A percentile compares a stretch with the other conserved stretches of the same genome.
phyloP scores from a whole-genome alignment of 2,888 invertebrate genomes.

The Temnothorax rugatulus region DNA sequence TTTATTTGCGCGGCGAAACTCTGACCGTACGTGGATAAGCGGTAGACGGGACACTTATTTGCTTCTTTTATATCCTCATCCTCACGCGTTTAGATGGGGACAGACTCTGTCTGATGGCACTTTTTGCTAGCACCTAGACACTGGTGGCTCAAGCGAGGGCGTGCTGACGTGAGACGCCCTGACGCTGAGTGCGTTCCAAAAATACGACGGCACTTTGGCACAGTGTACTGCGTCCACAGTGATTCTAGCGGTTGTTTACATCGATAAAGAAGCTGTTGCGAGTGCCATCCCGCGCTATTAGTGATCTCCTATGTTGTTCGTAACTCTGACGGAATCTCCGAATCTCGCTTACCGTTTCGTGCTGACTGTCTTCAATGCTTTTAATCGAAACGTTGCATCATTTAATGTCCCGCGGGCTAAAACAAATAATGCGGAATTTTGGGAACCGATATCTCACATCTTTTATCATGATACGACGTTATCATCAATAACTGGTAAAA shows the following conservation, averaged over 20 bases:
- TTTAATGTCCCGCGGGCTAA: not conserved
- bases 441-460: not conserved
- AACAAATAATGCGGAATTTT: not conserved
- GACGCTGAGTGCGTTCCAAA: conserved; percentile 82
- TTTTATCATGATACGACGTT: not conserved
- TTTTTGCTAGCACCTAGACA: conserved; percentile 66
- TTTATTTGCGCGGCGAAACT: not conserved
- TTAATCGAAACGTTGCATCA: conserved; percentile 14
- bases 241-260: conserved; percentile 83
- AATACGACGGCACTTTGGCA: conserved; percentile 83
- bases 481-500: too few species aligned
- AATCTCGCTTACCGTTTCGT: conserved; percentile 6
- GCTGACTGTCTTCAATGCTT: not conserved
- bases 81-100: not conserved
- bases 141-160: conserved; percentile 74
- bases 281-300: conserved; percentile 79
- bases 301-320: conserved; percentile 72
- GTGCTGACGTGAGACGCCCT: conserved; percentile 80
- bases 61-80: not conserved
- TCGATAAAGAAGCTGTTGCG: conserved; percentile 81
- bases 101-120: conserved; percentile 60
- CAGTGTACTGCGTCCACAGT: conserved; percentile 67
- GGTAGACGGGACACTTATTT: not conserved
- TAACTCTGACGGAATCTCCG: conserved; percentile 47
- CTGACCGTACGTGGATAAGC: not conserved